Evolutionary conservation across 2,113 vertebrate species (phyloP), one percentile per base, ranked within the genome.

Genomic region (Melanostigma gelatinosum): DNA sequence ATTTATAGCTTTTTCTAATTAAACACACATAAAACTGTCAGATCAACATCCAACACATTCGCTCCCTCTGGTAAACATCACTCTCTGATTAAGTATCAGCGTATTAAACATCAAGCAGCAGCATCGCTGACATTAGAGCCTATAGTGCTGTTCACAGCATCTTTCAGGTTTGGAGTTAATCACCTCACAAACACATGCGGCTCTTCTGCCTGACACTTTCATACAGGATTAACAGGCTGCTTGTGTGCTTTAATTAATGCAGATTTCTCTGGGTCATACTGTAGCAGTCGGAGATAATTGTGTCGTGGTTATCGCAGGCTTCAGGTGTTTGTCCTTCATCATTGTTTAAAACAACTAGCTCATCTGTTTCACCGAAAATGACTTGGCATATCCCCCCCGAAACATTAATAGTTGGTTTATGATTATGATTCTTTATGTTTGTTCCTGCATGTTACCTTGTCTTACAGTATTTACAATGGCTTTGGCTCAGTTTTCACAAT

Each of bases 101-200:
- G 82, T 69, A 89, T 91, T 87, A 89, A 88, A 82, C 80, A 88
- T 90, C 85, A 87, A 80, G 83, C 69, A 65, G 74, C 78, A 86
- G 67, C 87, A 77, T 86, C 54, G 40, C 86, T 88, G 85, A 88
- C 62, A 74, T 85, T 75, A 83, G 64, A 85, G 80, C 84, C 85
- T 46, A 78, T 87, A 87, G 85, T 89, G 88, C 87, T 76, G 89
- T 82, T 93, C 84, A 65, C 90, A 90, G 91, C 85, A 86, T 92
- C 85, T 93, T 91, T 90, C 73, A 83, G 81, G 82, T 88, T 90
- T 38, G 86, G 69, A 88, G 86, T 90, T 93, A 93, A 93, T 92
- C 93, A 91, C 87, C 90, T 88, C 86, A 85, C 85, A 90, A 92
- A 93, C 90, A 93, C 79, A 60, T 16, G 9, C 88, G 80, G 81